A percentile compares a stretch with the other conserved stretches of the same genome.
Conservation (phyloP, 2,888 invertebrate species). For the Torymus tubicola region DNA sequence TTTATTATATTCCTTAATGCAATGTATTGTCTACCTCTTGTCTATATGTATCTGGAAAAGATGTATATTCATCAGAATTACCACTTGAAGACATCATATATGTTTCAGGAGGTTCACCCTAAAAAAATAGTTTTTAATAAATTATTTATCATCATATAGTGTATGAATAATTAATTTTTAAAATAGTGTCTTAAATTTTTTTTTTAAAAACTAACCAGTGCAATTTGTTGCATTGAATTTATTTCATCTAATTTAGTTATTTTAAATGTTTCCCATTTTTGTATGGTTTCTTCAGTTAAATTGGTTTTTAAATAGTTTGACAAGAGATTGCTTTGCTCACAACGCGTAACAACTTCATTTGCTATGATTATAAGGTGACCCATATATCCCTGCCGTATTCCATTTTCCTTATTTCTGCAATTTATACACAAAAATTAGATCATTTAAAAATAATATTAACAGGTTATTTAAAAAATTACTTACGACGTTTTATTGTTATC, state of each 20-base stretch:
- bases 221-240: slow-evolving; percentile 70
- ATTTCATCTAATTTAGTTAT: slow-evolving; percentile 68
- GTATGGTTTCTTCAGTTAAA: slow-evolving; percentile 76
- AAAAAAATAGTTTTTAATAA: slow-evolving; percentile 24
- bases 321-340: slow-evolving; percentile 79
- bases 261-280: slow-evolving; percentile 70
- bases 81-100: slow-evolving; percentile 55
- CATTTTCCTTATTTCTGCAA: slow-evolving; percentile 78
- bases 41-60: slow-evolving; percentile 75
- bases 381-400: slow-evolving; percentile 82
- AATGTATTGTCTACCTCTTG: slow-evolving; percentile 41
- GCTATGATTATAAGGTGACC: slow-evolving; percentile 82
- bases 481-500: slow-evolving; percentile 76
- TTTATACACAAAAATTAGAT: slow-evolving; percentile 30
- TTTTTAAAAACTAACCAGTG: slow-evolving; percentile 65
- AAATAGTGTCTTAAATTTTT: neutral
- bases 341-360: slow-evolving; percentile 78
- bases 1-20: neutral
- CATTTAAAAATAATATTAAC: neutral
- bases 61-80: slow-evolving; percentile 58
- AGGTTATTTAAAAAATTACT: slow-evolving; percentile 20
- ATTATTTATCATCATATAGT: slow-evolving; percentile 20
- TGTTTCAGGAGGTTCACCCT: slow-evolving; percentile 55
- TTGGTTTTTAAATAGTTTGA: slow-evolving; percentile 78
- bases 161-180: no score